Base-by-base conservation (phyloP, 2,888 invertebrate species). In the Malachius bipustulatus region DNA sequence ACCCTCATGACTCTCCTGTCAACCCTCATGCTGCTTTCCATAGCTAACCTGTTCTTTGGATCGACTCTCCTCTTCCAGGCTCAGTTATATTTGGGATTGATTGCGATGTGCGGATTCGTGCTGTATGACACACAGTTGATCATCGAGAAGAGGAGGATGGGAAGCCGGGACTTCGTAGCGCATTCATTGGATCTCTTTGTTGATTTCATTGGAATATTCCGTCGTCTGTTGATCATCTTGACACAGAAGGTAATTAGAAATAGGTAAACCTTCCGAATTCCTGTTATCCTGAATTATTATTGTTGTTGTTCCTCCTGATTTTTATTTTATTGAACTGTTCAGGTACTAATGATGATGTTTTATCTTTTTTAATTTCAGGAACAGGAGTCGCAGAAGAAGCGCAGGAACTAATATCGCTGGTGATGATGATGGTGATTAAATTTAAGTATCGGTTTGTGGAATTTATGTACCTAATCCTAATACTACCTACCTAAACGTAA, bases 71-170 rank as follows among this genome's bases (percentile, higher is more conserved):
- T 94, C 35, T 63, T 64, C 41, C 62, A 93, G 79, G 63, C 75
- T 41, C 83, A 91, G 54, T 66, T 94, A 34, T 94, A 96, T 60
- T 62, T 88, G 46, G 94, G 94, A 41, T 70, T 97, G 34, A 69
- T 80, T 47, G 70, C 91, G 29, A 90, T 96, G 84, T 93, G 91
- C 57, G 91, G 82, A 38, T 97, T 96, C 64, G 80, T 98, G 9
- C 70, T 97, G 44, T 97, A 87, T 55, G 97, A 97, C 63, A 98
- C 97, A n/a, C 96, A 96, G 66, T 67, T 88, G 46, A 94, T 96
- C 48, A 81, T 96, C 51, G 93, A 93, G 64, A 94, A 94, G 62
- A 77, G 81, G 48, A 76, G 88, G 43, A 71, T 74, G 64, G 94
- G 96, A 40, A 91, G 77, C 69, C 84, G 82, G 59, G 96, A 97